These are phyloP conservation scores for Thinocorus orbignyianus DNA, from an alignment of 2,113 vertebrate species.

Conservation along the genomic window DNA sequence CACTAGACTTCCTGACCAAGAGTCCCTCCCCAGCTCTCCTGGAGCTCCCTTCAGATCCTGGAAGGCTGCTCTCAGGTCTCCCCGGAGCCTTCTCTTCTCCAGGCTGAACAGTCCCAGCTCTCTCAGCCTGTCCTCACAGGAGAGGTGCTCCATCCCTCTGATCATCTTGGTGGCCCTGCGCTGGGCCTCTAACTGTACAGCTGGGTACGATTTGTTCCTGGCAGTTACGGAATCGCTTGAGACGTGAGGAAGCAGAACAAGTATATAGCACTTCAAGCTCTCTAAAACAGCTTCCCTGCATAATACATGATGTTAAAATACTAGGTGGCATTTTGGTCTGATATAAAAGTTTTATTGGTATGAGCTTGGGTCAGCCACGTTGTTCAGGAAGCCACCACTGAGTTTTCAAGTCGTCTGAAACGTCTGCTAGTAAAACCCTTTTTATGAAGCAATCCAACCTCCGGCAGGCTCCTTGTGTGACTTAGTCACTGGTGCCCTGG, in stretches of 20 bases:
- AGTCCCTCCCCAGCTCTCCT: too few relatives aligned
- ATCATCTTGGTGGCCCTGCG: too few relatives aligned
- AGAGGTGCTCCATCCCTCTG: too few relatives aligned
- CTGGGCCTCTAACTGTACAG: background rate
- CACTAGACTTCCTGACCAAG: too few relatives aligned
- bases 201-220: background rate
- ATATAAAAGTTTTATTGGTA: constrained; percentile 25
- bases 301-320: background rate
- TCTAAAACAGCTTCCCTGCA: background rate
- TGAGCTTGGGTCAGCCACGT: background rate
- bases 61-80: too few relatives aligned
- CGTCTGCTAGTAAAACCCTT: background rate
- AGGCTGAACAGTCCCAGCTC: too few relatives aligned
- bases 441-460: background rate
- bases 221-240: background rate
- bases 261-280: background rate
- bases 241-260: background rate
- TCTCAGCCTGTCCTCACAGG: too few relatives aligned
- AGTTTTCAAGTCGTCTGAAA: background rate
- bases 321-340: background rate
- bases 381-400: background rate
- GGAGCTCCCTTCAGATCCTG: too few relatives aligned
- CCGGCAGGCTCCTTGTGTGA: background rate
- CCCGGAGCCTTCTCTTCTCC: too few relatives aligned
- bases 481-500: background rate